Base-by-base conservation (phyloP, 2,113 vertebrate genomes). In the Stercorarius parasiticus region DNA sequence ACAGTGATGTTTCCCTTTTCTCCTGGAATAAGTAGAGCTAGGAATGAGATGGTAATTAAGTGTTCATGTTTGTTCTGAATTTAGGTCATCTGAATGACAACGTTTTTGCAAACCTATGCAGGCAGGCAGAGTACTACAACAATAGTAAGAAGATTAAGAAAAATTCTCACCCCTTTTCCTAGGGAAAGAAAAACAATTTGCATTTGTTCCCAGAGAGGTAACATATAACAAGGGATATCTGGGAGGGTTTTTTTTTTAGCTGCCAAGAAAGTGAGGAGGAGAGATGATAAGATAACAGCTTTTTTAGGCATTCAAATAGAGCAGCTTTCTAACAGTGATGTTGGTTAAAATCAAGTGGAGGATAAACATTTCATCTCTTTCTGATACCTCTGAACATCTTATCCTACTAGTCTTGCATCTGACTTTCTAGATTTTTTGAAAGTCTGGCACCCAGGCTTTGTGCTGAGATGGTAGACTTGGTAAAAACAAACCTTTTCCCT, bases 271-370 rank as follows among this genome's bases (percentile, higher is more conserved):
- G 15, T 15, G 32, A 14, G 13, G 23, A 82, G 50, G 10, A 70
- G 7, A 34, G 20, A 49, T 52, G 13, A 18, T 29, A n/a, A 82
- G 20, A 42, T 36, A 22, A 5, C 0, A 0, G 62, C 6, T 23
- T 79, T 52, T 56, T 82, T 40, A 79, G 26, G 14, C 21, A 49
- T 76, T 94, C 32, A 71, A 40, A 53, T 25, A 49, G 8, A 62
- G 10, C 21, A 58, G 27, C 18, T 77, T 43, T 72, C 43, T 73
- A 43, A 43, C 8, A 69, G 40, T 49, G 5, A 29, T 67, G 25
- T 79, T 11, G 5, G 22, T 29, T 70, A 34, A 83, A 86, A 59
- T 65, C 27, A 74, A 56, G 55, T 43, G 26, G 30, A 91, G 82
- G 1, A 1, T 70, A 73, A 83, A 69, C 21, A 77, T 53, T 67